Conservation (phyloP, 1,140 invertebrate genomes). For the Drosophila tristis region DNA sequence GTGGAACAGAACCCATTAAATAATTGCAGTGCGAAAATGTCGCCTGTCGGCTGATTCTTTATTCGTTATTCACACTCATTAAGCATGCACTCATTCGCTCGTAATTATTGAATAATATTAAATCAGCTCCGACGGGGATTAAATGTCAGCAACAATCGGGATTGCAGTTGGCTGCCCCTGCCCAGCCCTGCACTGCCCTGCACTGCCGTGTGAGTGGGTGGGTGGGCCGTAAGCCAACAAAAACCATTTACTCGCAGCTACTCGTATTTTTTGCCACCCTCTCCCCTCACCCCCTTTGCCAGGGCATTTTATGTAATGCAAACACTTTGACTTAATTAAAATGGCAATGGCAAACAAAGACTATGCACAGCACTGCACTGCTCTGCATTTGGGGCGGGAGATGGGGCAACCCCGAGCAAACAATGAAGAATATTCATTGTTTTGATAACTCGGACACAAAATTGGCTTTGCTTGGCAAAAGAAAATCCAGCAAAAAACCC, state of each 20-base stretch:
- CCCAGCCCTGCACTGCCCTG: no score
- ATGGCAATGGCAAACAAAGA: slow-evolving; percentile 29
- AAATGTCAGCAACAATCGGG: slow-evolving; percentile 10
- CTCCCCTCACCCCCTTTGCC: no score
- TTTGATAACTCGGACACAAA: slow-evolving; percentile 31
- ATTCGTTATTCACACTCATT: slow-evolving; percentile 21
- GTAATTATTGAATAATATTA: slow-evolving; percentile 39
- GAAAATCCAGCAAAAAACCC: slow-evolving; percentile 3
- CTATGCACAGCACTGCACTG: no score
- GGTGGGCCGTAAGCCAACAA: slow-evolving; percentile 25
- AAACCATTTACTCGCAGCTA: slow-evolving; percentile 35
- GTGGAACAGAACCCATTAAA: background rate
- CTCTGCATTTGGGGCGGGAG: background rate
- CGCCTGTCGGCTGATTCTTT: no score
- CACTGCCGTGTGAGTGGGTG: no score
- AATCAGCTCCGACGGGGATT: slow-evolving; percentile 1
- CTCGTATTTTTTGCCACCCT: slow-evolving; percentile 1
- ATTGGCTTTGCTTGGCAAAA: slow-evolving; percentile 13
- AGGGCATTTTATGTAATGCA: slow-evolving; percentile 13
- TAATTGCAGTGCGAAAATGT: no score
- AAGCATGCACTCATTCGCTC: slow-evolving; percentile 16
- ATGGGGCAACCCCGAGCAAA: slow-evolving; percentile 6
- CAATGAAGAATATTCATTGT: slow-evolving; percentile 28
- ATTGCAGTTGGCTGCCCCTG: slow-evolving; percentile 7
- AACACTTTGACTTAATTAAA: slow-evolving; percentile 60